A percentile compares a stretch with the other conserved stretches of the same genome.
These are phyloP conservation scores for Xestobium rufovillosum DNA, from an alignment of 2,888 invertebrate genomes.

Conservation along the genomic window DNA sequence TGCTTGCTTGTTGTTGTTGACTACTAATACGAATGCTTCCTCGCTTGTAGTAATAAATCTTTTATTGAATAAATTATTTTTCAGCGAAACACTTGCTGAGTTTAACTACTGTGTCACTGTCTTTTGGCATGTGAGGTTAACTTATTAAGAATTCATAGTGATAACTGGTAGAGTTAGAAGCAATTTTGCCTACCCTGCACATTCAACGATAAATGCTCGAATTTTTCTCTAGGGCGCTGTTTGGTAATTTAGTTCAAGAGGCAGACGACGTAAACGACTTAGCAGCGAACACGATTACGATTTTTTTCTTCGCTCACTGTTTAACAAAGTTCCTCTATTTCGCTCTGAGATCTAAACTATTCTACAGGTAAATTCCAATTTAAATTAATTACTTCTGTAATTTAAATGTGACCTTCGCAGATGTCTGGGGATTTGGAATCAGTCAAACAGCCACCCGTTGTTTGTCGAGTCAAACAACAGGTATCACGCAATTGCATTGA, in stretches of 20 bases:
- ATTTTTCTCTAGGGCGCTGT: conserved; percentile 50
- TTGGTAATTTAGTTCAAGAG: conserved; percentile 62
- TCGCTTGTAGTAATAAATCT: too few species aligned
- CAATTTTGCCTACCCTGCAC: too few species aligned
- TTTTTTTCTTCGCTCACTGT: conserved; percentile 72
- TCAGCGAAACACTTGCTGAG: too few species aligned
- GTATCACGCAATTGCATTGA: conserved; percentile 65
- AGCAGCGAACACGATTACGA: conserved; percentile 72
- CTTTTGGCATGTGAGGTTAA: too few species aligned
- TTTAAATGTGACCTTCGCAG: conserved; percentile 40
- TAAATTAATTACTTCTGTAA: background rate
- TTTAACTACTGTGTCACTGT: too few species aligned
- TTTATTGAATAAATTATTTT: too few species aligned
- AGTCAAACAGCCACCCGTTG: conserved; percentile 73
- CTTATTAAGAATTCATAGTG: too few species aligned
- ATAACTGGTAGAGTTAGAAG: too few species aligned
- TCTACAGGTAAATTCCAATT: conserved; percentile 54
- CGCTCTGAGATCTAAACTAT: conserved; percentile 62
- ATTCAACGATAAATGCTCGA: too few species aligned
- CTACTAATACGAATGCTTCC: too few species aligned
- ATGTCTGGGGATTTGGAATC: conserved; percentile 76
- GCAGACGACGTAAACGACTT: conserved; percentile 66
- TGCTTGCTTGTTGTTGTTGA: too few species aligned
- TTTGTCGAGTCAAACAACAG: conserved; percentile 71
- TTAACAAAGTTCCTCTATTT: conserved; percentile 68